Evolutionary conservation across 2,888 invertebrate species (phyloP).

Genomic region (Cryptops parisi): DNA sequence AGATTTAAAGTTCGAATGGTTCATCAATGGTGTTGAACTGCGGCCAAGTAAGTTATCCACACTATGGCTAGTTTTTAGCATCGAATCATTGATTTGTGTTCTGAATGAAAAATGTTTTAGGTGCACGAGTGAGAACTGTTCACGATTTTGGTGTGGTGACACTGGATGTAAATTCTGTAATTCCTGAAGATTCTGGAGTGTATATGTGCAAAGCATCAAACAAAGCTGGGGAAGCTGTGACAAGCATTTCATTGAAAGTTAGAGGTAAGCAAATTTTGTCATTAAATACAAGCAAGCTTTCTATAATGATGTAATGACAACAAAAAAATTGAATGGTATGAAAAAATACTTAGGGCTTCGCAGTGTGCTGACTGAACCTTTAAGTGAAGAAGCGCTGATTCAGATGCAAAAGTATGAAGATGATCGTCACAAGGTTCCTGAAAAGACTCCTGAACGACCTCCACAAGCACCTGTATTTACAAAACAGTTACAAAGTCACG

Average conservation of each 20-base stretch:
- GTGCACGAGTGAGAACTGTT: slow-evolving; percentile 75
- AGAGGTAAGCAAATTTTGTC: slow-evolving; percentile 45
- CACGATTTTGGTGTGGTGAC: slow-evolving; percentile 92
- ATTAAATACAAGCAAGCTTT: no score
- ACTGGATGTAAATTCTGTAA: slow-evolving; percentile 73
- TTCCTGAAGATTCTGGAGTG: slow-evolving; percentile 76
- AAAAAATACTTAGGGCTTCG: slow-evolving; percentile 21
- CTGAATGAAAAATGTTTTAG: slow-evolving; percentile 28
- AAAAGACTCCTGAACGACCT: slow-evolving; percentile 54
- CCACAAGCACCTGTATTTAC: slow-evolving; percentile 93
- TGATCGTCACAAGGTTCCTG: slow-evolving; percentile 75
- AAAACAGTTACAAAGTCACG: slow-evolving; percentile 70
- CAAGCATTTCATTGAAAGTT: slow-evolving; percentile 77
- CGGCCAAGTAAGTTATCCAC: slow-evolving; percentile 54
- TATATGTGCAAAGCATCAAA: slow-evolving; percentile 92
- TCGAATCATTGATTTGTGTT: no score
- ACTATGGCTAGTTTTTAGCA: not conserved
- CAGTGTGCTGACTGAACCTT: slow-evolving; percentile 62
- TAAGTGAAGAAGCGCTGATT: slow-evolving; percentile 84
- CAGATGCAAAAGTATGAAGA: slow-evolving; percentile 83
- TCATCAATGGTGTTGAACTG: slow-evolving; percentile 80
- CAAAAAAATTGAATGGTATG: not conserved
- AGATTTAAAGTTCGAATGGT: slow-evolving; percentile 86
- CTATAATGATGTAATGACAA: no score
- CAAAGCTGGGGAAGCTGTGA: slow-evolving; percentile 83